phyloP scores from a whole-genome alignment of 2,888 invertebrate species.

The Diachrysia chrysitis region DNA sequence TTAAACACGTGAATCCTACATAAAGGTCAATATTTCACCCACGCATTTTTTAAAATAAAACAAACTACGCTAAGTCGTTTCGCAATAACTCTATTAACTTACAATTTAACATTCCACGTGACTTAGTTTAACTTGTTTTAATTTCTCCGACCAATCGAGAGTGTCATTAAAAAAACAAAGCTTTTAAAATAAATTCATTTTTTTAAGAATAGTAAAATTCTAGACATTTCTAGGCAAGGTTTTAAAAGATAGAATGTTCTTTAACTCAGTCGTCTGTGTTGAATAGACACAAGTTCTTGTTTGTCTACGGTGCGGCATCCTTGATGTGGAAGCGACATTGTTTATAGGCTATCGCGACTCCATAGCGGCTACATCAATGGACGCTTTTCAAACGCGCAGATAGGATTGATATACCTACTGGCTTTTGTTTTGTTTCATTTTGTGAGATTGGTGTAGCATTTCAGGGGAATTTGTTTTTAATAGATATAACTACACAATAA shows the following conservation, averaged over 20 bases:
- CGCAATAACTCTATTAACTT: not conserved
- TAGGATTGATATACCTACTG: constrained; percentile 6
- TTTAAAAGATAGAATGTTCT: not conserved
- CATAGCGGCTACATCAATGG: constrained; percentile 41
- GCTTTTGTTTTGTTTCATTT: not conserved
- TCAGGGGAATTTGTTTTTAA: not conserved
- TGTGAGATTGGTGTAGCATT: not conserved
- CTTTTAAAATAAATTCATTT: not conserved
- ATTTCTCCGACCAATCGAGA: not conserved
- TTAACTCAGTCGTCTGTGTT: not conserved
- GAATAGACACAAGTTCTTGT: constrained; percentile 29
- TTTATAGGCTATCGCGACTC: constrained; percentile 38
- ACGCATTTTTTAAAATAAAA: not conserved
- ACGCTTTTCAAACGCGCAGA: constrained; percentile 37
- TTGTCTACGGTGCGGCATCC: constrained; percentile 25
- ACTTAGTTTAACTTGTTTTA: not conserved
- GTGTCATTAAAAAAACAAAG: not conserved
- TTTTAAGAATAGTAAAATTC: not conserved
- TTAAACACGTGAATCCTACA: not conserved
- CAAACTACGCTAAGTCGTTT: not conserved
- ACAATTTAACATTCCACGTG: not conserved
- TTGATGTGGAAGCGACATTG: constrained; percentile 52
- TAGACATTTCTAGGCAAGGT: too few relatives aligned
- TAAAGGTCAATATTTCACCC: not conserved
- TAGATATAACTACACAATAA: not conserved